Evolutionary conservation across 2,797 vertebrate species (phyloP).

Genomic region (Pseudocheirus occidentalis): DNA sequence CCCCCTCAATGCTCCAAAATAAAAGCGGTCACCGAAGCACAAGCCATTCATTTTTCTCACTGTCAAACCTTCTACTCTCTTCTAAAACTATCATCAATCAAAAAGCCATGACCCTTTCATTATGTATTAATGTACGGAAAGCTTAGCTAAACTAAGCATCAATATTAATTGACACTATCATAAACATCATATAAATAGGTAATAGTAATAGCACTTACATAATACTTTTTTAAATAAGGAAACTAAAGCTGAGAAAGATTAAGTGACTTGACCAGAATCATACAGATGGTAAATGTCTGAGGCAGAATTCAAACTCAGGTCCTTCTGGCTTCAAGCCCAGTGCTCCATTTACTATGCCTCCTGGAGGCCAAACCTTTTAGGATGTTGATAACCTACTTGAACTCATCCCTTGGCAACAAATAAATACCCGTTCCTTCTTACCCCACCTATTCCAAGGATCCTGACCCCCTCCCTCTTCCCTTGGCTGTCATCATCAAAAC

Average conservation of each 20-base stretch:
- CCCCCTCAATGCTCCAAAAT: neutral
- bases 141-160: neutral
- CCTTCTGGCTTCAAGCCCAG: neutral
- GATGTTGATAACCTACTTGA: too few relatives aligned
- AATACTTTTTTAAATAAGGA: neutral
- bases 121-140: neutral
- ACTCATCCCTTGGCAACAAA: too few relatives aligned
- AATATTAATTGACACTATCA: neutral
- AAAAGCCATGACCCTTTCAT: neutral
- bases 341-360: neutral
- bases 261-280: neutral
- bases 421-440: too few relatives aligned
- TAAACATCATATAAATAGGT: neutral
- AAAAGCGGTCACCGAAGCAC: neutral
- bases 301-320: neutral
- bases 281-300: neutral
- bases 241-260: slow-evolving; percentile 20
- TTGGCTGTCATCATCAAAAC: too few relatives aligned
- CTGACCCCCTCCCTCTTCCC: too few relatives aligned
- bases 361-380: neutral
- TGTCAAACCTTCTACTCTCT: neutral
- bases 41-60: neutral
- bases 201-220: neutral
- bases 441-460: too few relatives aligned
- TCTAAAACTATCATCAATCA: neutral